Conservation (phyloP, 2,113 vertebrate species). For the Trichechus manatus region DNA sequence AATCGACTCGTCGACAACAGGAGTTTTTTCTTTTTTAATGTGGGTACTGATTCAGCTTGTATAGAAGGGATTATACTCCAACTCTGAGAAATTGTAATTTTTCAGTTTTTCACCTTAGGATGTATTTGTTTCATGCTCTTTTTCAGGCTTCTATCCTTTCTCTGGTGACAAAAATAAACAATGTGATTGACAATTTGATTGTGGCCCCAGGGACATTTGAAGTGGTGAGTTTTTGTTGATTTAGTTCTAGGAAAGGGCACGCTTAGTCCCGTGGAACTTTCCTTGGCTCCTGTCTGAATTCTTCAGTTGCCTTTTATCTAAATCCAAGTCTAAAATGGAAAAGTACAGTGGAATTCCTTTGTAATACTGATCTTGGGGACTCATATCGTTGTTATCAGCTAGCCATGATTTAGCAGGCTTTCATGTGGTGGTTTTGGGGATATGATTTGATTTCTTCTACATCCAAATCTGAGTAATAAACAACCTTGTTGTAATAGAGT, state of each 20-base stretch:
- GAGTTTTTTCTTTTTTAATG: no score
- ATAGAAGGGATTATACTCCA: not conserved
- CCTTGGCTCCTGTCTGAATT: not conserved
- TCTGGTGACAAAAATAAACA: slow-evolving; percentile 99
- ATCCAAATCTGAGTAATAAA: not conserved
- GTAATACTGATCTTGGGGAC: not conserved
- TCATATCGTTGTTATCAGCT: not conserved
- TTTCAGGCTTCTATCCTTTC: slow-evolving; percentile 97
- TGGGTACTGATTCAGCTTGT: not conserved
- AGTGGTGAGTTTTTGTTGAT: slow-evolving; percentile 92
- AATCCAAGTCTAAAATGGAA: slow-evolving; percentile 6
- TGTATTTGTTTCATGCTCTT: not conserved
- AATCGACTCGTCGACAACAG: no score
- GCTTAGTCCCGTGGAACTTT: not conserved
- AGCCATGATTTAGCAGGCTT: not conserved
- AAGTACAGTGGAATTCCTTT: slow-evolving; percentile 11
- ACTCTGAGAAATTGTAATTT: not conserved
- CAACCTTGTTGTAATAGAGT: not conserved
- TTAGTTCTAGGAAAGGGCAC: not conserved
- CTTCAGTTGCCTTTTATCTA: not conserved
- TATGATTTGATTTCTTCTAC: not conserved
- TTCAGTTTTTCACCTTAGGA: slow-evolving; percentile 6
- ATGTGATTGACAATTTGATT: slow-evolving; percentile 98
- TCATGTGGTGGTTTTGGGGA: not conserved
- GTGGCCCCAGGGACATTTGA: slow-evolving; percentile 98